Evolutionary conservation across 2,888 invertebrate genomes (phyloP).

Genomic region (Maniola hyperantus): DNA sequence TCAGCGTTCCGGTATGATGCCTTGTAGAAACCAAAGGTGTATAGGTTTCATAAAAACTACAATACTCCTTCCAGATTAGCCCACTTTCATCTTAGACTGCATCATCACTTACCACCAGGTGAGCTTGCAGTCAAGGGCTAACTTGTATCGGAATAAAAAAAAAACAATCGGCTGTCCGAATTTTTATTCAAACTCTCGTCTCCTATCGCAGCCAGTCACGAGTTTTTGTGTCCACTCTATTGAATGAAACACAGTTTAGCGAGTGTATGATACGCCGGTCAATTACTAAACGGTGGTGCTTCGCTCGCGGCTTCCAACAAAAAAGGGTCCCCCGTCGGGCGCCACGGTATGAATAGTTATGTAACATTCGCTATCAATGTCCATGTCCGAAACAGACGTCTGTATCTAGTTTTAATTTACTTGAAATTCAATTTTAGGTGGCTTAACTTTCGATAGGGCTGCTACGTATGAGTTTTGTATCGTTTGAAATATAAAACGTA

Average conservation of each 20-base stretch:
- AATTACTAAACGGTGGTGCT: slow-evolving; percentile 27
- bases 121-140: no score
- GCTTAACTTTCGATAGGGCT: background rate
- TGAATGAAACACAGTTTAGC: slow-evolving; percentile 18
- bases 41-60: no score
- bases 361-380: slow-evolving; percentile 22
- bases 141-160: no score
- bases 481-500: no score
- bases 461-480: background rate
- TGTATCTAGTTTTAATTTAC: background rate
- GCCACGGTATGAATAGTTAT: slow-evolving; percentile 28
- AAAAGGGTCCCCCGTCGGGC: slow-evolving; percentile 28
- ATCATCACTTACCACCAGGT: no score
- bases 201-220: background rate
- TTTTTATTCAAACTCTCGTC: slow-evolving; percentile 12
- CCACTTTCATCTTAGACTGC: no score
- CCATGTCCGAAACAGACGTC: background rate
- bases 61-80: no score
- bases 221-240: slow-evolving; percentile 21
- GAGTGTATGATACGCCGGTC: slow-evolving; percentile 13
- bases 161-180: background rate
- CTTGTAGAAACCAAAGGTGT: no score
- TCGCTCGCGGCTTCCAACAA: slow-evolving; percentile 28
- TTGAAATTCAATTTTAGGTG: slow-evolving; percentile 4
- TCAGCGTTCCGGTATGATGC: no score